These are phyloP conservation scores for Melinopterus prodromus DNA, from an alignment of 2,888 invertebrate species.

Conservation along the genomic window DNA sequence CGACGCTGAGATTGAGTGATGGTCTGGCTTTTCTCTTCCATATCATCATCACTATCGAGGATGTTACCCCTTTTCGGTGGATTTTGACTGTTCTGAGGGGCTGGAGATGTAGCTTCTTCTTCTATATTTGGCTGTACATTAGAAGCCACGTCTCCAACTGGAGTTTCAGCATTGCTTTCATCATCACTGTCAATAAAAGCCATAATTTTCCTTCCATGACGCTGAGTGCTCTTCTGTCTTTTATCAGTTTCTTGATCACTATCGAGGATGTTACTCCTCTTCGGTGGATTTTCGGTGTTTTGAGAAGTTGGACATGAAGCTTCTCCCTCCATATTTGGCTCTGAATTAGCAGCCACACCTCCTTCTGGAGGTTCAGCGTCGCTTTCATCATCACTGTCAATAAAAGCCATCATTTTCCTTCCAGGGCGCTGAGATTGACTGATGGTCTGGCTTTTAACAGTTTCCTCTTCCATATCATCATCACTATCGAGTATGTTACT, in stretches of 20 bases:
- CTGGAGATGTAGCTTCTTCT: constrained; percentile 4
- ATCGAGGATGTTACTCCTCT: constrained; percentile 32
- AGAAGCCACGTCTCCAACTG: not conserved
- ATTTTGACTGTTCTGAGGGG: not conserved
- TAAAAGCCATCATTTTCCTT: not conserved
- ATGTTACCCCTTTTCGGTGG: constrained; percentile 28
- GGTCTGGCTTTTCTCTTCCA: not conserved
- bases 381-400: not conserved
- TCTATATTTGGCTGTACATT: too few species aligned
- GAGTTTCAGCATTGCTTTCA: not conserved
- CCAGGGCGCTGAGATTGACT: not conserved
- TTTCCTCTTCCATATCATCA: constrained; percentile 34
- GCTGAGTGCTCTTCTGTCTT: not conserved
- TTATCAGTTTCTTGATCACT: constrained; percentile 35
- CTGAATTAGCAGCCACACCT: too few species aligned
- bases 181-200: not conserved
- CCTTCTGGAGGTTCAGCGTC: too few species aligned
- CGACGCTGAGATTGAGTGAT: not conserved
- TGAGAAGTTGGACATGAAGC: not conserved
- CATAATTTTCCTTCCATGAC: not conserved
- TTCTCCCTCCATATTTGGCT: not conserved
- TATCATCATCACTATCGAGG: constrained; percentile 37
- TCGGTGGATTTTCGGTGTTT: not conserved
- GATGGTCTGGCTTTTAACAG: not conserved
- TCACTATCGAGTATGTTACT: constrained; percentile 37